A percentile compares a stretch with the other conserved stretches of the same genome.
Evolutionary conservation across 2,797 vertebrate species (phyloP).

Genomic region (Glossophaga mutica): DNA sequence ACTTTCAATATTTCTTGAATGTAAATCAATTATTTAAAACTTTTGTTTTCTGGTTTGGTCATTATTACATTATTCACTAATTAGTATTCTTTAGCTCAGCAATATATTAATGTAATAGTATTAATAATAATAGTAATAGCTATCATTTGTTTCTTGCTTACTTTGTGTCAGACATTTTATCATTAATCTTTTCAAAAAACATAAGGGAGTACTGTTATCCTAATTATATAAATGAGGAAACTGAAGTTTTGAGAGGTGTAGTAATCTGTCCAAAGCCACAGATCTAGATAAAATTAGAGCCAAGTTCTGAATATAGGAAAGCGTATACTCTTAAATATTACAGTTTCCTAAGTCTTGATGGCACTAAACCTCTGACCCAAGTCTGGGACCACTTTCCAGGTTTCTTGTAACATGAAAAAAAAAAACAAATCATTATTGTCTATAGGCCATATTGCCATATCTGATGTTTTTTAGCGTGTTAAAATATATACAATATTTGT

Average conservation of each 20-base stretch:
- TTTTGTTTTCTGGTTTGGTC: neutral
- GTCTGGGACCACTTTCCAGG: neutral
- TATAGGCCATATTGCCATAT: neutral
- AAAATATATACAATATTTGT: neutral
- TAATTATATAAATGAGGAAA: neutral
- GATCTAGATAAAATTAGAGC: neutral
- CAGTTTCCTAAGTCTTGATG: neutral
- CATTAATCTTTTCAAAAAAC: neutral
- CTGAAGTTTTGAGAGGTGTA: neutral
- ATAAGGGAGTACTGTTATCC: neutral
- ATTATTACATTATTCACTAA: neutral
- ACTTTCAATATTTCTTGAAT: neutral
- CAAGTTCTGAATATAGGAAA: neutral
- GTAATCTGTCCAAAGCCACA: neutral
- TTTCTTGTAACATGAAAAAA: neutral
- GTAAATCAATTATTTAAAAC: neutral
- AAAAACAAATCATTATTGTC: neutral
- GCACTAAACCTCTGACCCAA: neutral
- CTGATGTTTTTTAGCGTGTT: neutral
- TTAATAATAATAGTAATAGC: neutral
- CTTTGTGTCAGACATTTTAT: neutral
- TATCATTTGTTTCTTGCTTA: neutral
- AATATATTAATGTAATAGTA: neutral
- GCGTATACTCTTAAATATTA: neutral
- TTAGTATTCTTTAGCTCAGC: neutral